phyloP scores from a whole-genome alignment of 2,888 invertebrate genomes.

The Pogonocherus hispidulus region DNA sequence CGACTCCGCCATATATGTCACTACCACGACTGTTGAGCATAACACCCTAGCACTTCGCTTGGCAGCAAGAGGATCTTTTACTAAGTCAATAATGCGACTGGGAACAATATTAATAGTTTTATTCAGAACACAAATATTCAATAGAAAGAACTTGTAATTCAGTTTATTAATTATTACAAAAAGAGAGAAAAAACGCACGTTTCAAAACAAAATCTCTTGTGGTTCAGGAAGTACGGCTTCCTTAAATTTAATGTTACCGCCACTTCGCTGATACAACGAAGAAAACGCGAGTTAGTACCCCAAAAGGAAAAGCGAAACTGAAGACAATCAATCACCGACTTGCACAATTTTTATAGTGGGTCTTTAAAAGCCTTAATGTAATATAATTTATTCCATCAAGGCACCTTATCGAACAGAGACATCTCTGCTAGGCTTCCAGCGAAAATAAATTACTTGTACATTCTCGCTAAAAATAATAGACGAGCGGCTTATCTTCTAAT shows the following conservation, averaged over 20 bases:
- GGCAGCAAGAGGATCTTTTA: too few relatives aligned
- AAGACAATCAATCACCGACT: slow-evolving; percentile 13
- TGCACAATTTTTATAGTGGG: slow-evolving; percentile 9
- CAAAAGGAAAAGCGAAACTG: neutral
- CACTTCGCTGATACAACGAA: neutral
- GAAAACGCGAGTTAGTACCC: neutral
- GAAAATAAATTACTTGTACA: slow-evolving; percentile 8
- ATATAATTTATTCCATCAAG: slow-evolving; percentile 25
- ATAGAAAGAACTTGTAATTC: too few relatives aligned
- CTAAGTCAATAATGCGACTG: too few relatives aligned
- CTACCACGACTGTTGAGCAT: too few relatives aligned
- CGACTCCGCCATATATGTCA: too few relatives aligned
- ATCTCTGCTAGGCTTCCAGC: slow-evolving; percentile 6
- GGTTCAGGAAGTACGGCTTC: neutral
- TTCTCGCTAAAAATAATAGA: neutral
- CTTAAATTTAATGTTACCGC: neutral
- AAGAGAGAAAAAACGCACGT: too few relatives aligned
- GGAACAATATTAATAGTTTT: too few relatives aligned
- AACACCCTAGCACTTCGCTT: too few relatives aligned
- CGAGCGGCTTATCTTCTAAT: neutral
- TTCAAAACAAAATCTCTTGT: neutral
- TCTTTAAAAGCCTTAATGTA: slow-evolving; percentile 11
- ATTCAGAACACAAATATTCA: too few relatives aligned
- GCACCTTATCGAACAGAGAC: slow-evolving; percentile 23
- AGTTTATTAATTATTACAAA: too few relatives aligned